Conservation (phyloP, 2,113 vertebrate genomes). For the Ammodytes dubius region DNA sequence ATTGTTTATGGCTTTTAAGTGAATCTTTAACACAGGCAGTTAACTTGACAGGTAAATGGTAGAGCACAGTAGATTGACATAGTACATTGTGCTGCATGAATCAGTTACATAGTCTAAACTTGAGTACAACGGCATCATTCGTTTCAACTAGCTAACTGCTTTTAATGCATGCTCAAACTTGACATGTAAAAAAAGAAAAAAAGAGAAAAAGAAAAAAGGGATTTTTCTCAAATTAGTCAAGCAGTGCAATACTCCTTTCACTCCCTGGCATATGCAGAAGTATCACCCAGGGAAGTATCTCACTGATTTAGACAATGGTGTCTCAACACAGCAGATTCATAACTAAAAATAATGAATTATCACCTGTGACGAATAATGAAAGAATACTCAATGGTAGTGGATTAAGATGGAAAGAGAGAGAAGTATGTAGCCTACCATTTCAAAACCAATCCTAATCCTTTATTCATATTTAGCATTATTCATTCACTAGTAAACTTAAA, state of each 20-base stretch:
- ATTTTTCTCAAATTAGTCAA: neutral
- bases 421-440: neutral
- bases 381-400: neutral
- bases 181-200: neutral
- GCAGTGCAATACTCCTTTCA: neutral
- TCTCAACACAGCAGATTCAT: neutral
- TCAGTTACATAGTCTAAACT: no score
- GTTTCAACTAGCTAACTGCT: neutral
- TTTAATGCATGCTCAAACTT: neutral
- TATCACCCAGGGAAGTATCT: neutral
- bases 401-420: neutral
- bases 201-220: neutral
- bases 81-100: neutral
- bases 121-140: neutral
- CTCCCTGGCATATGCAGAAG: neutral
- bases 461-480: slow-evolving; percentile 1
- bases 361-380: neutral
- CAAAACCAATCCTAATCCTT: neutral
- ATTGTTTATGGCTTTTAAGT: slow-evolving; percentile 28
- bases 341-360: slow-evolving; percentile 10
- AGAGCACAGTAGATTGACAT: neutral
- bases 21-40: slow-evolving; percentile 22
- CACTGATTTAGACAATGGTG: neutral
- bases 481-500: neutral
- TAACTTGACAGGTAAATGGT: slow-evolving; percentile 35